phyloP scores from a whole-genome alignment of 2,888 invertebrate species.

The Silvanus unidentatus region DNA sequence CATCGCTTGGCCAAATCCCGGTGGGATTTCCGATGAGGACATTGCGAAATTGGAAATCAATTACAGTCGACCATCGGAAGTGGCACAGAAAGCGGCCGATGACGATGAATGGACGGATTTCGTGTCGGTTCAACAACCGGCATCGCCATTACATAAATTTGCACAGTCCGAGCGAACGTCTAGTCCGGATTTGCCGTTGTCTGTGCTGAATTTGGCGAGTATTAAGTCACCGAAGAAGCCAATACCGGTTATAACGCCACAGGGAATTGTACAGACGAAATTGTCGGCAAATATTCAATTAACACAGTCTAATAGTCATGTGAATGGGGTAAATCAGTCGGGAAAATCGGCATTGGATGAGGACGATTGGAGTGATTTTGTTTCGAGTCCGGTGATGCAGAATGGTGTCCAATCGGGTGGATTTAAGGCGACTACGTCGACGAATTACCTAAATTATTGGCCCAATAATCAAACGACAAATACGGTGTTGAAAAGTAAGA shows the following conservation, averaged over 20 bases:
- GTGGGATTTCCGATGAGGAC: constrained; percentile 47
- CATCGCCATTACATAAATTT: constrained; percentile 27
- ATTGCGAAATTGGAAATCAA: constrained; percentile 38
- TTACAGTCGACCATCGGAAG: constrained; percentile 21
- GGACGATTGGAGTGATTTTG: constrained; percentile 55
- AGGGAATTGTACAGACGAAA: constrained; percentile 40
- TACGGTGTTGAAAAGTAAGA: constrained; percentile 1
- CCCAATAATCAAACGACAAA: not conserved
- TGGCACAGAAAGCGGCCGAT: constrained; percentile 32
- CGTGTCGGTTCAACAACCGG: constrained; percentile 41
- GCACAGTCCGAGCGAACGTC: constrained; percentile 27
- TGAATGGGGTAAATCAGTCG: too few relatives aligned
- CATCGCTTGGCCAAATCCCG: constrained; percentile 61
- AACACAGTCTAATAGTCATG: not conserved
- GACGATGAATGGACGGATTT: constrained; percentile 61
- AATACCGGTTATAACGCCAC: constrained; percentile 41
- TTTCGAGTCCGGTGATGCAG: constrained; percentile 43
- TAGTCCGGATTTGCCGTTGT: constrained; percentile 40
- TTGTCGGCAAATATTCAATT: constrained; percentile 24
- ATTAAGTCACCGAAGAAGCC: constrained; percentile 40
- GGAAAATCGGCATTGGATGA: constrained; percentile 38
- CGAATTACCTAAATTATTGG: too few relatives aligned
- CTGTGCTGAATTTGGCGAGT: constrained; percentile 39
- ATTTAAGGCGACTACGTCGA: too few relatives aligned
- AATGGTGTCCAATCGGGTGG: constrained; percentile 1